phyloP scores from a whole-genome alignment of 2,797 vertebrate genomes.

The Sebastes minor region DNA sequence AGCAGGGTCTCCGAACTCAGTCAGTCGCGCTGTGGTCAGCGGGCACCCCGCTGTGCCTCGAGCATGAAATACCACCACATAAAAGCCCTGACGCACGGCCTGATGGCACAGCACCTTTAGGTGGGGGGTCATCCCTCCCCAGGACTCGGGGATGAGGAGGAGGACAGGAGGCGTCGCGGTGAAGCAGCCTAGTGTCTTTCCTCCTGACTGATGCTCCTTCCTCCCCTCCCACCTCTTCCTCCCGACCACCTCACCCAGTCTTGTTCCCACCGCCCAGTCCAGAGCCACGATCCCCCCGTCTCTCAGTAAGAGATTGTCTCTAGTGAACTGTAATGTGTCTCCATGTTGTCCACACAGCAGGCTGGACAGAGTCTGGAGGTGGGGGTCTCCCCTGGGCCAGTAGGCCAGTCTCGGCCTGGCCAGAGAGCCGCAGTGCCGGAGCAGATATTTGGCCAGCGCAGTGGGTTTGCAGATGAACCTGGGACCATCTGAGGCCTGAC shows the following conservation, averaged over 20 bases:
- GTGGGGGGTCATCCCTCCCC: slow-evolving; percentile 83
- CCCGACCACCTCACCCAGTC: slow-evolving; percentile 25
- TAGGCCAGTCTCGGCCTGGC: slow-evolving; percentile 35
- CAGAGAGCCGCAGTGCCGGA: slow-evolving; percentile 74
- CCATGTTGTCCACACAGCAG: slow-evolving; percentile 70
- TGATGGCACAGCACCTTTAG: slow-evolving; percentile 81
- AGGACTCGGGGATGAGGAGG: slow-evolving; percentile 86
- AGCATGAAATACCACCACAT: slow-evolving; percentile 84
- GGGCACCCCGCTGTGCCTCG: slow-evolving; percentile 84
- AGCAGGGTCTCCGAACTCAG: slow-evolving; percentile 88
- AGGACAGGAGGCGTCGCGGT: slow-evolving; percentile 76
- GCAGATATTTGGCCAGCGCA: slow-evolving; percentile 84
- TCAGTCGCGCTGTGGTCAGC: slow-evolving; percentile 81
- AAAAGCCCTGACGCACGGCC: slow-evolving; percentile 80
- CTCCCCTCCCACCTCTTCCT: slow-evolving; percentile 59
- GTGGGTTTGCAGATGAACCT: slow-evolving; percentile 86
- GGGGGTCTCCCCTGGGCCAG: slow-evolving; percentile 82
- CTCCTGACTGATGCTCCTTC: slow-evolving; percentile 49
- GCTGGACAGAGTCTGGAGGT: slow-evolving; percentile 84
- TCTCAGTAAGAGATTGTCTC: slow-evolving; percentile 85
- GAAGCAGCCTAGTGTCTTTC: slow-evolving; percentile 52
- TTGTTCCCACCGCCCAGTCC: slow-evolving; percentile 86
- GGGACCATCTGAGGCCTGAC: slow-evolving; percentile 42
- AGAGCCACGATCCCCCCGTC: slow-evolving; percentile 87
- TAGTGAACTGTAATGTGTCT: slow-evolving; percentile 65